phyloP scores from a whole-genome alignment of 1,140 invertebrate genomes.

The Araneus ventricosus region DNA sequence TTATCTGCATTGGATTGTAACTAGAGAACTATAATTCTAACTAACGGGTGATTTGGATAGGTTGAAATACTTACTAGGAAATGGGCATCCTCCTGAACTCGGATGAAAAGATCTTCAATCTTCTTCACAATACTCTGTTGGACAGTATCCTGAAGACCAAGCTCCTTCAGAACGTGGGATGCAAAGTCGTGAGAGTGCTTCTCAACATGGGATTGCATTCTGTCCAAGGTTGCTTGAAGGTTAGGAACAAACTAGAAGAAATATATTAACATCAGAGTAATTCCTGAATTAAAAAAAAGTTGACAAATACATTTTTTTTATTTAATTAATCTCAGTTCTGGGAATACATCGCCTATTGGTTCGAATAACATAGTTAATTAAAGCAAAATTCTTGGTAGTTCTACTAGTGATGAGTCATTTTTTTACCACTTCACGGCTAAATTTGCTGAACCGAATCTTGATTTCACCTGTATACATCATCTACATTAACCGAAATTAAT shows the following conservation, averaged over 20 bases:
- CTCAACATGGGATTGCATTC: slow-evolving; percentile 59
- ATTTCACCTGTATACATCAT: too few relatives aligned
- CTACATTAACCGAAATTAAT: too few relatives aligned
- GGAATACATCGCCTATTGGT: too few relatives aligned
- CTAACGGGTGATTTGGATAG: neutral
- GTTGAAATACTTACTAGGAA: slow-evolving; percentile 34
- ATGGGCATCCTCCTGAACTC: slow-evolving; percentile 59
- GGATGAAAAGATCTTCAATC: slow-evolving; percentile 59
- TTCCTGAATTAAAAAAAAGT: neutral
- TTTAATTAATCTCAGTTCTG: too few relatives aligned
- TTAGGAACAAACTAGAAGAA: slow-evolving; percentile 55
- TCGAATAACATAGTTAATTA: too few relatives aligned
- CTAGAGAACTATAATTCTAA: too few relatives aligned
- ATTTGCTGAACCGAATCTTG: too few relatives aligned
- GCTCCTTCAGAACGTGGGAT: slow-evolving; percentile 58
- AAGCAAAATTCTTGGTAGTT: too few relatives aligned
- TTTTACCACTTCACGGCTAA: too few relatives aligned
- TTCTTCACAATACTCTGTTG: slow-evolving; percentile 18
- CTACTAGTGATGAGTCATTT: too few relatives aligned
- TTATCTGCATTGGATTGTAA: too few relatives aligned
- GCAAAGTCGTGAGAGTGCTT: slow-evolving; percentile 50
- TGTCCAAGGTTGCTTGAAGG: slow-evolving; percentile 32
- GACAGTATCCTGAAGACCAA: slow-evolving; percentile 43
- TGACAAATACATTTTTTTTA: too few relatives aligned
- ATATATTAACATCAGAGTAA: neutral